These are phyloP conservation scores for western clawed frog (Xenopus tropicalis) DNA, from an alignment of 2,113 vertebrate genomes.

Conservation along the genomic window UCB_Xtro_10.0 CM004445.2:103148501-103149000, in stretches of 20 bases:
- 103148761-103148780: no score
- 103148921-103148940: no score
- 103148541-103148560: conserved; percentile 58
- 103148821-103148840: neutral
- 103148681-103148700: conserved; percentile 52
- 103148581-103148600: conserved; percentile 61
- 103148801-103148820: neutral
- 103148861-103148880: neutral
- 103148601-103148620: conserved; percentile 49
- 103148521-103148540: conserved; percentile 60
- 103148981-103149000: no score
- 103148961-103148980: no score
- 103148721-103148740: neutral
- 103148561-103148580: conserved; percentile 69
- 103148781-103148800: neutral
- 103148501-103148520: conserved; percentile 41
- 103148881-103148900: no score
- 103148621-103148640: conserved; percentile 44
- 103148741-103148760: neutral
- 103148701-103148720: conserved; percentile 36
- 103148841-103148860: neutral
- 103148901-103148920: no score
- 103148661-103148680: conserved; percentile 57
- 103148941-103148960: no score
- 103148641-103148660: conserved; percentile 49